phyloP scores from a whole-genome alignment of 2,113 vertebrate genomes.

The Tympanuchus pallidicinctus region DNA sequence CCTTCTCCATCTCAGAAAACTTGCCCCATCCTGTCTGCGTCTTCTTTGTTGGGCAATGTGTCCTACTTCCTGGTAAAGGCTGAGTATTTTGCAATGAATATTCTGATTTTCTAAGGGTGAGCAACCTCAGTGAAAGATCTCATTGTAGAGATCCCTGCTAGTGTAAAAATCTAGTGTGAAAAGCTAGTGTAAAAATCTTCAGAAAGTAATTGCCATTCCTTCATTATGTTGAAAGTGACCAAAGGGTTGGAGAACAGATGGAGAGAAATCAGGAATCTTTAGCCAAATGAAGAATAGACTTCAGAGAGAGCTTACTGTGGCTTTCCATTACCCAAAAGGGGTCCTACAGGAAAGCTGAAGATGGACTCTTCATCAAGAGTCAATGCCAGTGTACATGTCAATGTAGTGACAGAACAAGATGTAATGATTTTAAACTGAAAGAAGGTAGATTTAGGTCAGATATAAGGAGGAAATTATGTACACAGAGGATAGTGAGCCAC shows the following conservation, averaged over 20 bases:
- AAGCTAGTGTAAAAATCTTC: slow-evolving; percentile 8
- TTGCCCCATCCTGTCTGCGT: background rate
- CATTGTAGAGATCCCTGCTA: slow-evolving; percentile 28
- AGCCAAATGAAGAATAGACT: background rate
- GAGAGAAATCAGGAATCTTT: background rate
- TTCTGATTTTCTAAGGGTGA: slow-evolving; percentile 23
- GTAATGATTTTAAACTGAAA: background rate
- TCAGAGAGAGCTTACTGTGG: background rate
- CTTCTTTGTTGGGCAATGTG: slow-evolving; percentile 13
- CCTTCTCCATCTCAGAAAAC: background rate
- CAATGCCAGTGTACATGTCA: too few species aligned
- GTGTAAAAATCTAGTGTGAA: background rate
- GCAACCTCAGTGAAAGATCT: slow-evolving; percentile 32
- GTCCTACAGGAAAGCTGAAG: background rate
- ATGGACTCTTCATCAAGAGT: background rate
- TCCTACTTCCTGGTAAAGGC: slow-evolving; percentile 24
- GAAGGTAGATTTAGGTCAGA: background rate
- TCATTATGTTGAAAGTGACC: background rate
- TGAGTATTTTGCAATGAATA: slow-evolving; percentile 32
- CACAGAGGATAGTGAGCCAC: background rate
- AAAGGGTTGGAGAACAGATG: background rate
- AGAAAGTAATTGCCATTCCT: background rate
- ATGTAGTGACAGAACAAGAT: background rate
- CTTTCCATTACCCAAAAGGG: background rate
- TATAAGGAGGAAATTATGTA: background rate